Base-by-base conservation (phyloP, 1,140 invertebrate species). In the Psix sp. region DNA sequence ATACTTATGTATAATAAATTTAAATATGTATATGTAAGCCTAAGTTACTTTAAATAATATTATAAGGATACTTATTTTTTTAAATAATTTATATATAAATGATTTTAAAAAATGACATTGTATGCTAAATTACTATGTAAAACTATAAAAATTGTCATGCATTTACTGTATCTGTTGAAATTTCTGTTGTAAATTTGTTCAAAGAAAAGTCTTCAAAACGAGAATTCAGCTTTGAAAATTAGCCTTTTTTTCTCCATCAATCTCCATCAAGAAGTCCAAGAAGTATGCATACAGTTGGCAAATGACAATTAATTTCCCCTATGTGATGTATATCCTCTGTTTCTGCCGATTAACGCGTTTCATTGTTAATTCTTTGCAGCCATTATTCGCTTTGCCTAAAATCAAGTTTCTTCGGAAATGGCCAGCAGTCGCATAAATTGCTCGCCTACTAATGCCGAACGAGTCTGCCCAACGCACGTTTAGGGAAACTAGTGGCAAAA, bases 401-500 rank as follows among this genome's bases (percentile, higher is more conserved):
- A 74, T 74, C 38, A 31, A 36, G 49, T 54, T 21, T 57, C 43
- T 18, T 40, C 36, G 48, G 48, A 48, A 62, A 57, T 17, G 43
- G 43, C 13, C 43, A 15, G 26, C 56, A 59, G 35, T 52, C 46
- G 63, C 57, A 73, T 70, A 73, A 77, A 77, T 72, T 67, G 74
- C 39, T 39, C 63, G 66, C 42, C 62, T 74, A n/a, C n/a, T n/a
- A 74, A 76, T 73, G 74, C 68, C 63, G 63, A 71, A 62, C 74
- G 70, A 62, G 75, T 70, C 70, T 63, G 65, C 39, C 60, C 43
- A 13, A 40, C 57, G 43, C 68, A 77, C 78, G 57, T 85, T 85
- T 85, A 85, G 83, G 79, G 75, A 85, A 85, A 83, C 77, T 80
- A 79, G 79, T 75, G 76, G 65, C 75, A 82, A 82, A 83, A 82